Conservation (phyloP, 2,888 invertebrate genomes). For the Callinectes sapidus region DNA sequence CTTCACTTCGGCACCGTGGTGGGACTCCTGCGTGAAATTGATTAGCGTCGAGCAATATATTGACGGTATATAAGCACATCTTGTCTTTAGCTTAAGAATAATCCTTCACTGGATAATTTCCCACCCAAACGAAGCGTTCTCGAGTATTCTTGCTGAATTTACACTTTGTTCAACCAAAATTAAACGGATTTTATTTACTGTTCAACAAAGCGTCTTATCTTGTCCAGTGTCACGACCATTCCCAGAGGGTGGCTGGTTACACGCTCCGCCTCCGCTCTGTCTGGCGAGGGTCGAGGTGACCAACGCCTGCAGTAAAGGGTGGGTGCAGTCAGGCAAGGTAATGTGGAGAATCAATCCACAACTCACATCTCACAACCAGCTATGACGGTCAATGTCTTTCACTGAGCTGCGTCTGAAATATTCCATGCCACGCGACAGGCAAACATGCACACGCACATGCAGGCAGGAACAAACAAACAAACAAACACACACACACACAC, state of each 20-base stretch:
- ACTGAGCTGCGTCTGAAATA: not conserved
- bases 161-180: not conserved
- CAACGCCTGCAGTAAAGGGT: slow-evolving; percentile 10
- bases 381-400: not conserved
- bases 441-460: not conserved
- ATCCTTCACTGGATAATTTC: slow-evolving; percentile 16
- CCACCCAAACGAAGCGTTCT: not conserved
- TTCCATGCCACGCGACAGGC: not conserved
- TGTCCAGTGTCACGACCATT: not conserved
- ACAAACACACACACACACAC: slow-evolving; percentile 34
- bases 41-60: slow-evolving; percentile 7
- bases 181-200: not conserved
- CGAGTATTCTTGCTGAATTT: not conserved
- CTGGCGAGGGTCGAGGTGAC: not conserved
- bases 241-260: not conserved
- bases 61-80: not conserved
- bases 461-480: not conserved
- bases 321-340: slow-evolving; percentile 16
- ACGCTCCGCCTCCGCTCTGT: slow-evolving; percentile 7
- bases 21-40: slow-evolving; percentile 11
- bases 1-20: not conserved
- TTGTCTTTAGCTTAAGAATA: not conserved
- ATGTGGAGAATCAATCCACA: not conserved
- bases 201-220: not conserved
- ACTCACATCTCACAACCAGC: not conserved